phyloP scores from a whole-genome alignment of 2,113 vertebrate genomes.

The Agapornis roseicollis region DNA sequence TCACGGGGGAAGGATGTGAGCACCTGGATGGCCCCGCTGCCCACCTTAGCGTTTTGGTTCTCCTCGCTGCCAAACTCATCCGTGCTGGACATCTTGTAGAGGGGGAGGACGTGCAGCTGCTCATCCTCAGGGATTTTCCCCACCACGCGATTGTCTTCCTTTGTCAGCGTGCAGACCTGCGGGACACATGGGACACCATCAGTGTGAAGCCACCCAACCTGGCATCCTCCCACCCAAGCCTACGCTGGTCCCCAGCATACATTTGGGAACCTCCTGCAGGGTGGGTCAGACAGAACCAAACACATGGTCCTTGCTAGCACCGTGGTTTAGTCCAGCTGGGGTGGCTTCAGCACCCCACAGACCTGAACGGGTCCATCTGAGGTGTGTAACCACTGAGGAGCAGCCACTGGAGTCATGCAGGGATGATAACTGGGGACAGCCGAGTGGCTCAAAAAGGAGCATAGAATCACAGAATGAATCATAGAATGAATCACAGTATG shows the following conservation, averaged over 20 bases:
- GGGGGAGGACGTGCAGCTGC: conserved; percentile 94
- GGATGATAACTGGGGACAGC: not conserved
- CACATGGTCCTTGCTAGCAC: accelerated
- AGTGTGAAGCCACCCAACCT: not conserved
- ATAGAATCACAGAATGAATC: not conserved
- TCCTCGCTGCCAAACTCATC: conserved; percentile 94
- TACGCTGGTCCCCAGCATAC: accelerated
- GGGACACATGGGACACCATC: accelerated
- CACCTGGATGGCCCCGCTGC: conserved; percentile 92
- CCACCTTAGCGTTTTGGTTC: conserved; percentile 88
- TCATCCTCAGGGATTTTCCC: conserved; percentile 90
- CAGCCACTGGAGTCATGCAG: accelerated
- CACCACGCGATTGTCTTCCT: conserved; percentile 94
- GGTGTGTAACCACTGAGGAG: not conserved
- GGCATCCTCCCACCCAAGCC: not conserved
- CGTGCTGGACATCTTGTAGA: conserved; percentile 87
- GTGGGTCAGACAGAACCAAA: not conserved
- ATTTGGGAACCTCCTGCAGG: accelerated
- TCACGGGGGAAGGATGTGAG: conserved; percentile 90
- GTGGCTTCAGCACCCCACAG: not conserved
- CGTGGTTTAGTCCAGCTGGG: accelerated
- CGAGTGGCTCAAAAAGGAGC: not conserved
- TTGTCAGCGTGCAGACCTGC: conserved; percentile 96
- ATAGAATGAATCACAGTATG: not conserved
- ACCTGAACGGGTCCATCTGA: not conserved